Evolutionary conservation across 2,888 invertebrate genomes (phyloP), one percentile per base, ranked within the genome.

Genomic region (Uropetala carovei): DNA sequence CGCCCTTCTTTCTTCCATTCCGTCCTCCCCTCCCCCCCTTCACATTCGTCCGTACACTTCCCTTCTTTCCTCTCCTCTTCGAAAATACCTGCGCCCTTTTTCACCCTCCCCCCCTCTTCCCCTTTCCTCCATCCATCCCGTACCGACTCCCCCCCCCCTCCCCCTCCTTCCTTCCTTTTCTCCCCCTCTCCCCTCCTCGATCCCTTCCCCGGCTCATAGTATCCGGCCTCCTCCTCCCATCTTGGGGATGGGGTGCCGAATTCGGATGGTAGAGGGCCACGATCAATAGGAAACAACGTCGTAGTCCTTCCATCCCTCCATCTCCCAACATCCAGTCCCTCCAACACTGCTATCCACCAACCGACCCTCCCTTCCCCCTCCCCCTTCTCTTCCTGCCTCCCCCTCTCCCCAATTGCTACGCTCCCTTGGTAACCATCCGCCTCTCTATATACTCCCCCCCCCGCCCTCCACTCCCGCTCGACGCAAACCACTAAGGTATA

Each of bases 251-350:
- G 43, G 64, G 89, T 16, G 60, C 64, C 68, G 89, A 64, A 60
- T 60, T 60, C 86, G 86, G n/a, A 60, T 60, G 86, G 68, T 86
- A 60, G 86, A 64, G 59, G 86, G 86, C 60, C 30, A 64, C 89
- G 89, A 89, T 89, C 89, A 89, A 89, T 89, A 89, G 68, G 64
- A 30, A 89, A 89, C 89, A 89, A 68, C 89, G 89, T 30, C 86
- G 13, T 30, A 27, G n/a, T 18, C 75, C 30, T 22, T 75, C 18
- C 18, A 14, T 64, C 64, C 75, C 27, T 18, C 18, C 64, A 14
- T 16, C 14, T 18, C 64, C 64, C 64, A n/a, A 18, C 18, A 75
- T 75, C n/a, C 22, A n/a, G n/a, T 18, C 18, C 75, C 18, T 22
- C 16, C 18, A n/a, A 13, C 18, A 10, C 14, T 7, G 16, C 64